Evolutionary conservation across 35 echinoderm and acorn worm genomes (phyloP), one percentile per base, ranked within the genome.

Genomic region (Acanthaster planci): DNA sequence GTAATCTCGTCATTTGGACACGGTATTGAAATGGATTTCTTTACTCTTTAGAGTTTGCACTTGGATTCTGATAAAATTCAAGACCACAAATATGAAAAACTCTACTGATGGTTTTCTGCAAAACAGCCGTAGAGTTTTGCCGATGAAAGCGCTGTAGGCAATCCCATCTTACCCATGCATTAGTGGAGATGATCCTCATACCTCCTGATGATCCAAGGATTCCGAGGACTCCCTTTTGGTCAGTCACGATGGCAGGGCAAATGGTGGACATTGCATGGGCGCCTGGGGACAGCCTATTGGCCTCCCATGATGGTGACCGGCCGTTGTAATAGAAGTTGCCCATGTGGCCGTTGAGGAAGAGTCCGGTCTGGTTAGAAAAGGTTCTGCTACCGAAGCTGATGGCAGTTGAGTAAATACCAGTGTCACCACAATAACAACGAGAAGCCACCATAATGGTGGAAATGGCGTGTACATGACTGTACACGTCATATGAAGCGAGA

Each of bases 261-360:
- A 85, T 80, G 18, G 92, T 77, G 9, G 92, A 85, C 52, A 93
- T 18, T 38, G 72, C 57, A 1, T 76, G 82, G 34, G 79, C 78
- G 8, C 77, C 76, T 6, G 92, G 92, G 15, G 50, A 55, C 16
- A 82, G 22, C 8, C 68, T 27, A 78, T 92, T 92, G 0, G 90
- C 90, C 53, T 44, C 29, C 77, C 56, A 67, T 22, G 55, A 51
- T 82, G 40, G 19, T 1, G 68, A 44, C 37, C 85, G 78, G 14
- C 56, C 67, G 38, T 82, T 40, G 54, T 52, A 85, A 40, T 88
- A 89, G 76, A 89, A 89, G 77, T 89, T 83, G 14, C 38, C 44
- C 77, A 93, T 79, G 76, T 87, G 75, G 55, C 89, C 88, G 42
- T 93, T 93, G 77, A 85, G 83, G 50, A 93, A 78, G 31, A 93